A percentile compares a stretch with the other conserved stretches of the same genome.
phyloP scores from a whole-genome alignment of 1,140 invertebrate genomes.

The Calycopis cecrops region DNA sequence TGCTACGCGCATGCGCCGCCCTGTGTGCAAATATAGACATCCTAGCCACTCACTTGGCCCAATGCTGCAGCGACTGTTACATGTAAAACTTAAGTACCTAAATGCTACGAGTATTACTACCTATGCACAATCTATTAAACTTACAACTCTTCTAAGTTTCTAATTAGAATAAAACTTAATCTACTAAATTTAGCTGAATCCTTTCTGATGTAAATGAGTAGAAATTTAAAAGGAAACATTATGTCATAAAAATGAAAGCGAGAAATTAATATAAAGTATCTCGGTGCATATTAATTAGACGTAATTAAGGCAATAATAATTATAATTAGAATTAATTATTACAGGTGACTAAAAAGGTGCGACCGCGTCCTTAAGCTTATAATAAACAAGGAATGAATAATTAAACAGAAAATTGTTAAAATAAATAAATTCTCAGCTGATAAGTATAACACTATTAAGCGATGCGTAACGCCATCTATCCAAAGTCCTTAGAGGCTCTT shows the following conservation, averaged over 20 bases:
- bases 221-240: background rate
- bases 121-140: too few relatives aligned
- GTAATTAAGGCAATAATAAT: background rate
- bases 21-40: slow-evolving; percentile 54
- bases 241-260: background rate
- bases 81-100: background rate
- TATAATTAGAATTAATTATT: slow-evolving; percentile 9
- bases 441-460: slow-evolving; percentile 36
- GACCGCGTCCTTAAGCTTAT: background rate
- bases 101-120: background rate
- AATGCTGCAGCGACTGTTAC: slow-evolving; percentile 39
- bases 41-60: slow-evolving; percentile 35
- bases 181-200: too few relatives aligned
- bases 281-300: background rate
- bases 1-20: slow-evolving; percentile 41
- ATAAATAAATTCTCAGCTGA: too few relatives aligned
- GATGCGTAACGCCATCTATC: slow-evolving; percentile 70
- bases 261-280: slow-evolving; percentile 1
- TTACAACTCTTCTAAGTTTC: too few relatives aligned
- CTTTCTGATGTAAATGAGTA: background rate
- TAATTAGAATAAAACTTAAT: too few relatives aligned
- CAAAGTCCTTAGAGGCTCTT: slow-evolving; percentile 69
- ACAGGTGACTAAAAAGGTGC: background rate
- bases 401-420: too few relatives aligned
- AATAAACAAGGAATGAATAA: background rate